A percentile compares a stretch with the other conserved stretches of the same genome.
phyloP scores from a whole-genome alignment of 2,888 invertebrate species.

The Standfussiana lucernea region DNA sequence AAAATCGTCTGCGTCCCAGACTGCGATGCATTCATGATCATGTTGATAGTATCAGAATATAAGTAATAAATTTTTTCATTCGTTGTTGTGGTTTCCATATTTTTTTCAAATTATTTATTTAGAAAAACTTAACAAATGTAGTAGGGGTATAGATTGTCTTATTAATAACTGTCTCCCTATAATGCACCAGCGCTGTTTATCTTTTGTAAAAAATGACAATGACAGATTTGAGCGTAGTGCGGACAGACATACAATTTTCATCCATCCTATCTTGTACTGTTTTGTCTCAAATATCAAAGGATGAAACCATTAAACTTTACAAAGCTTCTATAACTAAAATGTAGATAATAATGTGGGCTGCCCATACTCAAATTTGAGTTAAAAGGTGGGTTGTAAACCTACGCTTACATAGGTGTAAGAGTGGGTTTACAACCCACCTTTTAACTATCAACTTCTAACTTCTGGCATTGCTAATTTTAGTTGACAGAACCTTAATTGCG shows the following conservation, averaged over 20 bases:
- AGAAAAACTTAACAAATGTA: not conserved
- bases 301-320: not conserved
- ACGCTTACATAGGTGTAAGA: not conserved
- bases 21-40: constrained; percentile 14
- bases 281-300: not conserved
- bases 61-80: not conserved
- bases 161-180: not conserved
- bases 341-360: not conserved
- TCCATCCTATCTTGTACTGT: not conserved
- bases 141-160: not conserved
- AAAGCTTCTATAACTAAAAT: not conserved
- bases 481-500: not conserved
- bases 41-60: constrained; percentile 8
- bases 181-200: not conserved
- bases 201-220: not conserved
- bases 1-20: constrained; percentile 30
- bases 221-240: not conserved
- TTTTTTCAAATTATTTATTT: not conserved
- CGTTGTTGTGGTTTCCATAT: not conserved
- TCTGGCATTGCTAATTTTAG: not conserved
- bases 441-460: no score
- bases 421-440: not conserved
- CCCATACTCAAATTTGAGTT: no score
- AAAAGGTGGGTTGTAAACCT: no score
- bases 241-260: not conserved